phyloP scores from a whole-genome alignment of 2,113 vertebrate species.

The Lagopus leucura region DNA sequence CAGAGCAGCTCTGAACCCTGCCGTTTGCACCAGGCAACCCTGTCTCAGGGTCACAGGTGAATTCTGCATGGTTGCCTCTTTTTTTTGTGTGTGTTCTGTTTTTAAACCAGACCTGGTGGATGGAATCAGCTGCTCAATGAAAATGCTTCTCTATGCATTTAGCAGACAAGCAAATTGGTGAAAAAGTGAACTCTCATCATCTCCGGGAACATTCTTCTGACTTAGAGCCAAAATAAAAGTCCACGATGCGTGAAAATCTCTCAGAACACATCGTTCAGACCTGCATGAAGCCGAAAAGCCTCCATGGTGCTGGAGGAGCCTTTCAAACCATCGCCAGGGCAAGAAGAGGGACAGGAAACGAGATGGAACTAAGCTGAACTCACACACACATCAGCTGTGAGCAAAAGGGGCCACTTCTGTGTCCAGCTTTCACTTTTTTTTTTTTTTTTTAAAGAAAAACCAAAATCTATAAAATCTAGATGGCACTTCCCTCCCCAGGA shows the following conservation, averaged over 20 bases:
- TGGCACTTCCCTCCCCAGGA: constrained; percentile 29
- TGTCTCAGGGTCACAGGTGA: not conserved
- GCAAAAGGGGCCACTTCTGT: not conserved
- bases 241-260: not conserved
- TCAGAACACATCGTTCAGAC: constrained; percentile 1
- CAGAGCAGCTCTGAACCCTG: not conserved
- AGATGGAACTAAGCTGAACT: not conserved
- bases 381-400: not conserved
- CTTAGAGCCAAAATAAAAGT: not conserved
- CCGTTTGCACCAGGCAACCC: accelerated
- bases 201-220: constrained; percentile 27
- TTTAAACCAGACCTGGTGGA: not conserved
- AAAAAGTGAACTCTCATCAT: constrained; percentile 39
- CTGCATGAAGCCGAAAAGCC: not conserved
- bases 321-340: not conserved
- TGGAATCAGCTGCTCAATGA: not conserved
- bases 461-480: constrained; percentile 43
- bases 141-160: not conserved
- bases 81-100: not conserved
- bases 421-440: constrained; percentile 23
- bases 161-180: constrained; percentile 52
- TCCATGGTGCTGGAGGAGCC: not conserved
- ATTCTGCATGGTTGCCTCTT: not conserved
- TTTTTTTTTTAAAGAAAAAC: constrained; percentile 38
- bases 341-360: not conserved